These are phyloP conservation scores for Heterodera schachtii DNA, from an alignment of 1,140 invertebrate species.

Conservation along the genomic window DNA sequence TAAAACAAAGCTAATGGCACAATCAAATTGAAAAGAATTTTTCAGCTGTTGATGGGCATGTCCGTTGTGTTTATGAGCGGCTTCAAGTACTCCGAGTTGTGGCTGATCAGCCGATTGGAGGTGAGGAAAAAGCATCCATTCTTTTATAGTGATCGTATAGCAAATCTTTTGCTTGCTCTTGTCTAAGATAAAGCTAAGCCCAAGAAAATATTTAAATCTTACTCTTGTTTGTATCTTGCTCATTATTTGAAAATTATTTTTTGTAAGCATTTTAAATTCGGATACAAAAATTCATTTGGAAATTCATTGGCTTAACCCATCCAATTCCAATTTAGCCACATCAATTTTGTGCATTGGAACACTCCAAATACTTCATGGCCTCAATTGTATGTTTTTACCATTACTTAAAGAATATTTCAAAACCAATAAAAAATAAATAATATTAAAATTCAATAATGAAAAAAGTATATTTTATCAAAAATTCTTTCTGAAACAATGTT, in stretches of 20 bases:
- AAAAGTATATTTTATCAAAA: too few relatives aligned
- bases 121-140: conserved; percentile 1
- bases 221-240: too few relatives aligned
- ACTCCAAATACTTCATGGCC: conserved; percentile 47
- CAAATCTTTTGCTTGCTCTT: neutral
- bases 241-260: too few relatives aligned
- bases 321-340: conserved; percentile 10
- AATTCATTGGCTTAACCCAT: too few relatives aligned
- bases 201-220: too few relatives aligned
- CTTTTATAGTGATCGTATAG: neutral
- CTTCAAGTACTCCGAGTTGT: conserved; percentile 46
- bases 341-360: conserved; percentile 37
- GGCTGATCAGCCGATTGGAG: conserved; percentile 33
- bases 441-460: too few relatives aligned
- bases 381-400: conserved; percentile 24
- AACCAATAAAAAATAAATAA: too few relatives aligned
- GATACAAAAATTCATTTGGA: too few relatives aligned
- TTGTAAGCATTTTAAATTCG: too few relatives aligned
- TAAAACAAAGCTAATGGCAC: conserved; percentile 2
- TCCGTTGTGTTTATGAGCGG: conserved; percentile 38
- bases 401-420: too few relatives aligned
- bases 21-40: neutral
- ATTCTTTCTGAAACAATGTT: too few relatives aligned
- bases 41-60: conserved; percentile 34
- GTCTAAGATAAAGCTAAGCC: too few relatives aligned